phyloP scores from a whole-genome alignment of 2,797 vertebrate genomes.

The Gastrophryne carolinensis region DNA sequence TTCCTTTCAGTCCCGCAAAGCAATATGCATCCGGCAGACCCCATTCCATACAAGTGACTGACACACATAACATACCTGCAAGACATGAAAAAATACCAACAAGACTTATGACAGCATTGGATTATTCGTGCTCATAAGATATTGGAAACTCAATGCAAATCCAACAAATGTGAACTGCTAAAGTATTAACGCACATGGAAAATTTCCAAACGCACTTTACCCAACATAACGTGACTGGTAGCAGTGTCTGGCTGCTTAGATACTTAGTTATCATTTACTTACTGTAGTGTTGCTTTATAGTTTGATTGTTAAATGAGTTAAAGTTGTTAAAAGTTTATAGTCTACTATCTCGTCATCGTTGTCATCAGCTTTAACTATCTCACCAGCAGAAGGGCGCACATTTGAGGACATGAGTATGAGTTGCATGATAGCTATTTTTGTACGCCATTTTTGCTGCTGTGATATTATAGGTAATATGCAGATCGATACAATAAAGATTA shows the following conservation, averaged over 20 bases:
- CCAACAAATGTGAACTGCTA: background rate
- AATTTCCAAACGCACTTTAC: background rate
- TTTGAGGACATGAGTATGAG: background rate
- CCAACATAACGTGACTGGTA: background rate
- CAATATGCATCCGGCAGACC: background rate
- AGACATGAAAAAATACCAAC: background rate
- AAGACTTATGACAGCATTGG: no score
- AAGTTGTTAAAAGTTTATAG: no score
- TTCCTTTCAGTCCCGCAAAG: background rate
- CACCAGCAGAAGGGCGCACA: constrained; percentile 8
- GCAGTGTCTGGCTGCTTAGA: background rate
- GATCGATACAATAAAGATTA: constrained; percentile 34
- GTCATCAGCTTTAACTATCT: background rate
- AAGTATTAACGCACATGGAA: background rate
- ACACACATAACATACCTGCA: background rate
- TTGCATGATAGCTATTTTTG: constrained; percentile 36
- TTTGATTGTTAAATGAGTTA: background rate
- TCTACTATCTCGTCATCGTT: background rate
- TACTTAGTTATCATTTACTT: background rate
- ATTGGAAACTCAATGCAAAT: background rate
- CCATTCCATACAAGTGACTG: background rate
- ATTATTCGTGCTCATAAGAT: no score
- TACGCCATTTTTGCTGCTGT: constrained; percentile 10
- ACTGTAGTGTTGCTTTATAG: constrained; percentile 4
- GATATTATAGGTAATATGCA: background rate